Conservation (phyloP, 92 coral and sea anemone genomes). For the Siderastrea siderea region DNA sequence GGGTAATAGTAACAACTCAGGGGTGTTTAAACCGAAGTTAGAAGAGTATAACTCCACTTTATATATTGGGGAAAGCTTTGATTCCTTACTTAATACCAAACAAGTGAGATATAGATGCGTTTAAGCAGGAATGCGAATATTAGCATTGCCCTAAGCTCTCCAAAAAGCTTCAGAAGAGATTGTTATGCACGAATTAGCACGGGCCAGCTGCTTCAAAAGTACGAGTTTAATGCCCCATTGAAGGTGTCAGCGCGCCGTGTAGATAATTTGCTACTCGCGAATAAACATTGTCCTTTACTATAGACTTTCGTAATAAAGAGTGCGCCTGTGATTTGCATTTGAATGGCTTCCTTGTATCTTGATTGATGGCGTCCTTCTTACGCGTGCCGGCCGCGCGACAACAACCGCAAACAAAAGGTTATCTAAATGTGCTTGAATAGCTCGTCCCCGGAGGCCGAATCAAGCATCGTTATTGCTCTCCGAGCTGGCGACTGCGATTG, state of each 20-base stretch:
- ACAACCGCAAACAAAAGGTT: slow-evolving; percentile 48
- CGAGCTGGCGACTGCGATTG: slow-evolving; percentile 13
- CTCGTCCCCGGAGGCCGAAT: slow-evolving; percentile 37
- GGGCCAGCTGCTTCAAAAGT: slow-evolving; percentile 53
- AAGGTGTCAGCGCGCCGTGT: slow-evolving; percentile 38
- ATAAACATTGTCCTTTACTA: slow-evolving; percentile 65
- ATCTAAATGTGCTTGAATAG: slow-evolving; percentile 36
- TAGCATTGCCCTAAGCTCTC: slow-evolving; percentile 30
- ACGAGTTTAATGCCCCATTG: slow-evolving; percentile 55
- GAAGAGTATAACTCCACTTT: not conserved
- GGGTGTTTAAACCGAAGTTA: not conserved
- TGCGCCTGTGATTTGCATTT: slow-evolving; percentile 79
- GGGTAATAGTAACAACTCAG: not conserved
- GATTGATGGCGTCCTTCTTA: slow-evolving; percentile 77
- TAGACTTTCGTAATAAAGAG: slow-evolving; percentile 70
- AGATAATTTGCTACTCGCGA: slow-evolving; percentile 56
- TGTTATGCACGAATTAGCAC: slow-evolving; percentile 41
- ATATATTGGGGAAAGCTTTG: not conserved
- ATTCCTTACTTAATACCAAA: not conserved
- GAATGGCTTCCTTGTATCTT: slow-evolving; percentile 57
- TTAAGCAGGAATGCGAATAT: slow-evolving; percentile 12
- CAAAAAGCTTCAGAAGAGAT: slow-evolving; percentile 4
- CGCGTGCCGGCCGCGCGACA: slow-evolving; percentile 92
- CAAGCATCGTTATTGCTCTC: slow-evolving; percentile 17
- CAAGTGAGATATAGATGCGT: not conserved